phyloP scores from a whole-genome alignment of 2,113 vertebrate species.

The Emydocephalus ijimae region DNA sequence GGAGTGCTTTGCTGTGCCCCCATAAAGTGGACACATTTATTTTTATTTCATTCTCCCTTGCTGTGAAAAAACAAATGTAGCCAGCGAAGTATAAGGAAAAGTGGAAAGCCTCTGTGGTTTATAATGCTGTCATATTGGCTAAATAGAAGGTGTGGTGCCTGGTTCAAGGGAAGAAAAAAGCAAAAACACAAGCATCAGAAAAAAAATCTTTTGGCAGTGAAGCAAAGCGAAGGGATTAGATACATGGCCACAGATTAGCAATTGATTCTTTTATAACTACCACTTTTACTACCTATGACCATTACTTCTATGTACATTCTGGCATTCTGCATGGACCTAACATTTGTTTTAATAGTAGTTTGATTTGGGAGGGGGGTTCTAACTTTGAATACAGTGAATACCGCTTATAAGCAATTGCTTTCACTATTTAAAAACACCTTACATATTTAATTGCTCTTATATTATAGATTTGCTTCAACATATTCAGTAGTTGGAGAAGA shows the following conservation, averaged over 20 bases:
- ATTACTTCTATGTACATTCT: background rate
- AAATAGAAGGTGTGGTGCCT: background rate
- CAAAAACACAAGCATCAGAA: background rate
- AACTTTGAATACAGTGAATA: background rate
- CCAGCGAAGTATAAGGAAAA: background rate
- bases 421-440: background rate
- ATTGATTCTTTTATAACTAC: background rate
- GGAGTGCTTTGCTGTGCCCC: background rate
- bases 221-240: background rate
- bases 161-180: background rate
- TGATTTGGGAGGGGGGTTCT: background rate
- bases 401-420: background rate
- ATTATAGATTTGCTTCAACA: background rate
- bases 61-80: background rate
- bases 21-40: background rate
- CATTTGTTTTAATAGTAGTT: background rate
- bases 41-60: background rate
- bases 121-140: background rate
- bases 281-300: background rate
- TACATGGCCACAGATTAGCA: background rate
- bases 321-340: background rate
- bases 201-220: background rate
- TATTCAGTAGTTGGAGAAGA: slow-evolving; percentile 21
- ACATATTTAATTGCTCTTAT: background rate
- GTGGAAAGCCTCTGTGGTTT: background rate